Evolutionary conservation across 1,140 invertebrate species (phyloP), one percentile per base, ranked within the genome.

Genomic region (Pseudoatta argentina): DNA sequence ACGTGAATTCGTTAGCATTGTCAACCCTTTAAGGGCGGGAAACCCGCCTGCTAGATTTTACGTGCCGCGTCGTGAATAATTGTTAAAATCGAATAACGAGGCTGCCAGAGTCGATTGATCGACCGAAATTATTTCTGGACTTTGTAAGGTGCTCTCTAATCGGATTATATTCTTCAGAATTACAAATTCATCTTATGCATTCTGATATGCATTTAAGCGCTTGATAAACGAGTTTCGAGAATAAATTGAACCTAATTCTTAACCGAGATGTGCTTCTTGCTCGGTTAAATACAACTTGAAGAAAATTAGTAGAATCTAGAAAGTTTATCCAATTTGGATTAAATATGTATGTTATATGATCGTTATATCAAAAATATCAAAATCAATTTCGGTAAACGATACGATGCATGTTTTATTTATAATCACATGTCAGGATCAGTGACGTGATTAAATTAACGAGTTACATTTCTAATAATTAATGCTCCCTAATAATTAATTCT

Each of bases 1-100:
- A 75, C 61, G 79, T 77, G 87, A 89, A 91, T 91, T 91, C 90
- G 90, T 91, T 91, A 91, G 76, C 66, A 53, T 78, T 79, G 18
- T 66, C 89, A 86, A 88, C 87, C 89, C 87, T 81, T 89, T 90
- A 66, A 81, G 77, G 51, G 30, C 63, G 30, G 14, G 27, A 14
- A 59, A 44, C 14, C 27, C 76, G 57, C n/a, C 16, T 61, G 61
- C 2, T 27, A 57, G 53, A 79, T 87, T 90, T 89, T 85, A 85
- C 86, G 85, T 87, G 55, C 88, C 59, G 71, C 39, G 86, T 66
- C 85, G 71, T 87, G 89, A 86, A 91, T 91, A 89, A 91, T 91
- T 91, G 86, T 72, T 77, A 48, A 77, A 91, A 91, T 89, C 71
- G 55, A 88, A 91, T 91, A 79, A 89, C 88, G 63, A 30, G 48